A percentile compares a stretch with the other conserved stretches of the same genome.
These are phyloP conservation scores for Ametastegia equiseti DNA, from an alignment of 2,888 invertebrate genomes.

Conservation along the genomic window DNA sequence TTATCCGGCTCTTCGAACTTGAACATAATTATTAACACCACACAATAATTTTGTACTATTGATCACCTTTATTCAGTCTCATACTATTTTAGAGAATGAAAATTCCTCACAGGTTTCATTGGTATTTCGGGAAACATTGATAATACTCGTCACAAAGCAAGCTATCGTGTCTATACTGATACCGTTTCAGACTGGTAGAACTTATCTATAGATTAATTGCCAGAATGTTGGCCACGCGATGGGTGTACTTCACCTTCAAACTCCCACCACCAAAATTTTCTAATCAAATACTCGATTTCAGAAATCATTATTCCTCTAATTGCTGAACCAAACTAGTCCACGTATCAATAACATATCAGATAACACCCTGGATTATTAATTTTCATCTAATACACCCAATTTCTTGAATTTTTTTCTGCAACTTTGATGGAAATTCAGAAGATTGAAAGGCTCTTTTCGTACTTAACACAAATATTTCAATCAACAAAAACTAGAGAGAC, in stretches of 20 bases:
- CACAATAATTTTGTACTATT: background rate
- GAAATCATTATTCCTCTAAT: background rate
- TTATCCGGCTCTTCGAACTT: background rate
- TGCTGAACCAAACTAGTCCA: background rate
- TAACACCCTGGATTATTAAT: background rate
- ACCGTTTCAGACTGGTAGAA: constrained; percentile 1
- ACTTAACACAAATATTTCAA: background rate
- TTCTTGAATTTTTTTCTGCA: no score
- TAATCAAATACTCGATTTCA: background rate
- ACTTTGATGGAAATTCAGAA: background rate
- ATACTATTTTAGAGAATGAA: background rate
- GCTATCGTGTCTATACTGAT: constrained; percentile 21
- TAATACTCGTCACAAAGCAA: constrained; percentile 19
- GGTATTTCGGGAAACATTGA: constrained; percentile 2
- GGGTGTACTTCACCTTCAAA: background rate
- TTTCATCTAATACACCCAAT: background rate
- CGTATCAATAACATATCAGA: background rate
- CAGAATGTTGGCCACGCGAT: constrained; percentile 46
- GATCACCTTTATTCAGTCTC: background rate
- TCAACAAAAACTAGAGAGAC: background rate
- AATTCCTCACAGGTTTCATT: constrained; percentile 3
- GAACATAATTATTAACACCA: background rate
- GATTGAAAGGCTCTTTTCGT: background rate
- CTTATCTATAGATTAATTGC: constrained; percentile 55
- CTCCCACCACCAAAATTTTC: constrained; percentile 35